Evolutionary conservation across 2,797 vertebrate genomes (phyloP).

Genomic region (Champsocephalus esox): DNA sequence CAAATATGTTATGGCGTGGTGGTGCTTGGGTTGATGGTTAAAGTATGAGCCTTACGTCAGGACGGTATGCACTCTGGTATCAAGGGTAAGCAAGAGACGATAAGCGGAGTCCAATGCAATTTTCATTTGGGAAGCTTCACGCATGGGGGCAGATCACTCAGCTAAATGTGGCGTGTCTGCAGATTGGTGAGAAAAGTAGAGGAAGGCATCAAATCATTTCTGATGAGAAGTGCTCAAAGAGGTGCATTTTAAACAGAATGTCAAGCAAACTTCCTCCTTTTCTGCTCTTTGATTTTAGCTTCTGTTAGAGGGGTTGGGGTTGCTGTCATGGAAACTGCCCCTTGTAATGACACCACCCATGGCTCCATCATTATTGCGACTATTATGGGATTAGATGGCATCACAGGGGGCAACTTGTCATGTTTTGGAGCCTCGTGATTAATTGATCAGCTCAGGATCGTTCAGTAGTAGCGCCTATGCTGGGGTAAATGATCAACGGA

Average conservation of each 20-base stretch:
- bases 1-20: conserved; percentile 35
- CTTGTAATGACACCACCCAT: conserved; percentile 68
- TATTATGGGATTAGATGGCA: conserved; percentile 75
- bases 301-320: conserved; percentile 18
- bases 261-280: conserved; percentile 20
- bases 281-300: conserved; percentile 17
- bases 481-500: conserved; percentile 55
- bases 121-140: conserved; percentile 55
- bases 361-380: conserved; percentile 66
- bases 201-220: conserved; percentile 33
- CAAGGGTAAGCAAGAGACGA: conserved; percentile 16
- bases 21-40: conserved; percentile 3
- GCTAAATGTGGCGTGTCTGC: conserved; percentile 50
- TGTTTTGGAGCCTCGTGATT: conserved; percentile 50
- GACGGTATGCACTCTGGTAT: neutral
- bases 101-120: conserved; percentile 8
- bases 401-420: conserved; percentile 43
- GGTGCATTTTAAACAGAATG: conserved; percentile 30
- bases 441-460: conserved; percentile 58
- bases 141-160: conserved; percentile 38
- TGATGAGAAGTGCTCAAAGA: conserved; percentile 32
- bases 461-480: conserved; percentile 45
- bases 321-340: conserved; percentile 70
- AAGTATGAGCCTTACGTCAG: conserved; percentile 16
- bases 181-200: conserved; percentile 47